Evolutionary conservation across 2,888 invertebrate species (phyloP).

Genomic region (Candidula unifasciata): DNA sequence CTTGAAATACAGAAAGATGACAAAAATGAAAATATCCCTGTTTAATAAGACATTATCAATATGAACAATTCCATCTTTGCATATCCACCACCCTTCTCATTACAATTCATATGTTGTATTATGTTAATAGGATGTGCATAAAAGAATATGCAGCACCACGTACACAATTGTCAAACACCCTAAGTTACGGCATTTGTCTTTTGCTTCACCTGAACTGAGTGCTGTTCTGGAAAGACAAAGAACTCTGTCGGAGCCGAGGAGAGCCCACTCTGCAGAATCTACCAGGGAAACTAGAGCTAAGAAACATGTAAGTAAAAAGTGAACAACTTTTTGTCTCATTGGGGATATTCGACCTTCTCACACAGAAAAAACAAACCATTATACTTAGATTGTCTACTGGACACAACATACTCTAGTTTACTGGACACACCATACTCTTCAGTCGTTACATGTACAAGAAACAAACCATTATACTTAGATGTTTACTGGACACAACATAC

Average conservation of each 20-base stretch:
- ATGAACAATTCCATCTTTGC: neutral
- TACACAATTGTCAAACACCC: conserved; percentile 46
- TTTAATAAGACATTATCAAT: neutral
- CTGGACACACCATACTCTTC: too few species aligned
- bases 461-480: too few species aligned
- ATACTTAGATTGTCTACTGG: too few species aligned
- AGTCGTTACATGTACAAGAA: too few species aligned
- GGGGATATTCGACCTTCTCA: too few species aligned
- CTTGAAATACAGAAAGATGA: too few species aligned
- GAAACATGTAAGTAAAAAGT: conserved; percentile 15
- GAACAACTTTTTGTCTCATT: too few species aligned
- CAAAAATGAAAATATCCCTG: too few species aligned
- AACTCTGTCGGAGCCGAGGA: neutral
- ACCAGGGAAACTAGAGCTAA: conserved; percentile 3
- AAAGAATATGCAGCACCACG: conserved; percentile 29
- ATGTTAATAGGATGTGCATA: conserved; percentile 2
- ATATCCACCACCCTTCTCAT: too few species aligned
- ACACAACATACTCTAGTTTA: too few species aligned
- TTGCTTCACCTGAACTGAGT: conserved; percentile 53
- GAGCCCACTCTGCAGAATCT: conserved; percentile 33
- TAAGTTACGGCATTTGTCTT: conserved; percentile 23
- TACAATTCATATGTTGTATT: neutral
- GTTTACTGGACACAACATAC: too few species aligned
- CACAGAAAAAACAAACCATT: too few species aligned
- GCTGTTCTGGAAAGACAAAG: conserved; percentile 43